Evolutionary conservation across 2,113 vertebrate species (phyloP), one percentile per base, ranked within the genome.

Genomic region (Piaya cayana): DNA sequence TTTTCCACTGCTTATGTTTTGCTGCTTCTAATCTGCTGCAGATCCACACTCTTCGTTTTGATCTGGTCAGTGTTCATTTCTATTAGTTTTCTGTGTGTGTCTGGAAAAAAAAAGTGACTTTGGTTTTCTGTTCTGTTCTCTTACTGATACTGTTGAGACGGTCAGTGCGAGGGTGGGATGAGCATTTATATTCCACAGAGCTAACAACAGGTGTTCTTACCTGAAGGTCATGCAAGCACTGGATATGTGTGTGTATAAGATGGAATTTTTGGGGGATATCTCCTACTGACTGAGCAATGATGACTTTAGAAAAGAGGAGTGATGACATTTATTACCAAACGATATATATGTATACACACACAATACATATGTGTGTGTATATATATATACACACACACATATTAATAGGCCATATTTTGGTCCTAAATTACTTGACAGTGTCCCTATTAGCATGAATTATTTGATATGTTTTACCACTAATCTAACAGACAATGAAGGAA

Each of bases 401-500:
- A 88, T 79, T 85, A 82, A 70, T 81, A 93, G 92, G 63, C 78
- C 86, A 58, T 72, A 64, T 91, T 82, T 95, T 86, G 65, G 78
- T 71, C 82, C 91, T 93, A 86, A 95, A 96, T 94, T 97, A 97
- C 95, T 96, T 90, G 95, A 96, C 94, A 96, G 95, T 97, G 89
- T 96, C 95, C 95, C 91, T 97, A 94, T 95, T 82, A 95, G 96
- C 95, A 95, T 94, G 95, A 96, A 86, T 74, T 80, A 89, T 95
- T 95, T 94, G 63, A 62, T 88, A 95, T 90, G 65, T 95, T 96
- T 96, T 96, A 67, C 79, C 95, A 65, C 94, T 78, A 86, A 88
- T 90, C 56, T 92, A 85, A 94, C 64, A 95, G 82, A 82, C 88
- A 92, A 95, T 97, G 96, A 96, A 97, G 94, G 96, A 97, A 93